Conservation (phyloP, 2,113 vertebrate genomes). For the Equus quagga region DNA sequence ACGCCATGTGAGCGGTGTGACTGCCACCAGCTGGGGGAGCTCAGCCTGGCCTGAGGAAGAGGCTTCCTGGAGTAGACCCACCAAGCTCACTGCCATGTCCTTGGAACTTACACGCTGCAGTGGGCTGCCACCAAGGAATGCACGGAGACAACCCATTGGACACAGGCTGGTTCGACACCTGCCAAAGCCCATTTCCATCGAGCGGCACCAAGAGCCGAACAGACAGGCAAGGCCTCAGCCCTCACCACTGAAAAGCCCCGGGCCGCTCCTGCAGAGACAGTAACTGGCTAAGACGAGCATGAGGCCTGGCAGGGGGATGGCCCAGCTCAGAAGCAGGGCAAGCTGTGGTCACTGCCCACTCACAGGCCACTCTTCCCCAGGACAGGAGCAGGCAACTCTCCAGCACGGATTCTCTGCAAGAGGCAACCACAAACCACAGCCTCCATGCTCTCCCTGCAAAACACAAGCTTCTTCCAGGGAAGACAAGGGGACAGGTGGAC, state of each 20-base stretch:
- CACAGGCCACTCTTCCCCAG: rapidly evolving
- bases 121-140: neutral
- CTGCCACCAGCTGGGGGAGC: too few species aligned
- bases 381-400: neutral
- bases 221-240: neutral
- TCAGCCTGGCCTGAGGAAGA: neutral
- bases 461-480: neutral
- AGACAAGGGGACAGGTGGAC: neutral
- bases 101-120: rapidly evolving
- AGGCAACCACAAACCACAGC: too few species aligned
- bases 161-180: neutral
- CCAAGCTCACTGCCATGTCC: neutral
- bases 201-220: neutral
- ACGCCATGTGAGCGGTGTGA: neutral
- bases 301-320: neutral
- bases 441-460: neutral
- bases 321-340: too few species aligned
- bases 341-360: too few species aligned
- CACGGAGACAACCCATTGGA: neutral
- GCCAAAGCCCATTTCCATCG: neutral
- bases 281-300: neutral
- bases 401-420: neutral
- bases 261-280: neutral
- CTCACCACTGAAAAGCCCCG: neutral
- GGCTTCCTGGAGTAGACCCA: neutral